Percentiles rank a stretch among this genome's conserved stretches.
Evolutionary conservation across 2,888 invertebrate species (phyloP).

Genomic region (Xanthorhoe spadicearia): DNA sequence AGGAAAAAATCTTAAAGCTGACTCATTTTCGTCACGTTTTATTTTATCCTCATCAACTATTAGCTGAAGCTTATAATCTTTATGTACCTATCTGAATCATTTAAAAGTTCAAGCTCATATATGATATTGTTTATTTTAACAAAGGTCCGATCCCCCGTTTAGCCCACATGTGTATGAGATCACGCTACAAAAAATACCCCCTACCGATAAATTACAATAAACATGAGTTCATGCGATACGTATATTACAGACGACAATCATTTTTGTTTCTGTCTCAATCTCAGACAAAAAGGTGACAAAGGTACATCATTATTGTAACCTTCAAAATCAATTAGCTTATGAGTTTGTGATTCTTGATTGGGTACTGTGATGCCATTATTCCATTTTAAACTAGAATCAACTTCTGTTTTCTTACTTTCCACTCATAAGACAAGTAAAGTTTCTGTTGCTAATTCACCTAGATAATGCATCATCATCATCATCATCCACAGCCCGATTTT

Average conservation of each 20-base stretch:
- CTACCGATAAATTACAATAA: constrained; percentile 27
- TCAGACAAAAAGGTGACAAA: background rate
- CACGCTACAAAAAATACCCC: constrained; percentile 55
- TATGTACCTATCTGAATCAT: constrained; percentile 6
- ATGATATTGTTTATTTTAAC: constrained; percentile 40
- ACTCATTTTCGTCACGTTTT: constrained; percentile 26
- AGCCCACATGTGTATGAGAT: constrained; percentile 62
- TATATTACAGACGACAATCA: background rate
- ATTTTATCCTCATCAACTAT: constrained; percentile 17
- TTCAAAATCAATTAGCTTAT: background rate
- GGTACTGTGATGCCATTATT: background rate
- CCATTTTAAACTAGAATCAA: background rate
- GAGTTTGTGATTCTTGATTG: background rate
- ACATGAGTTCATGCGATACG: constrained; percentile 9
- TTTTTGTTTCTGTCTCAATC: background rate
- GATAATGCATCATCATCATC: constrained; percentile 54
- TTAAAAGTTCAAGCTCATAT: constrained; percentile 19
- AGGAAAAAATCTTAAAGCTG: constrained; percentile 26
- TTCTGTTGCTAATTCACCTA: constrained; percentile 25
- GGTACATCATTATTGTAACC: background rate
- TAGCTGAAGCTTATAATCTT: constrained; percentile 1
- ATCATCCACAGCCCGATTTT: too few species aligned
- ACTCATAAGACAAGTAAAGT: constrained; percentile 18
- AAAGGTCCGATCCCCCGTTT: constrained; percentile 38
- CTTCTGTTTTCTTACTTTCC: constrained; percentile 27